Conservation (phyloP, 2,888 invertebrate genomes). For the Neria commutata region DNA sequence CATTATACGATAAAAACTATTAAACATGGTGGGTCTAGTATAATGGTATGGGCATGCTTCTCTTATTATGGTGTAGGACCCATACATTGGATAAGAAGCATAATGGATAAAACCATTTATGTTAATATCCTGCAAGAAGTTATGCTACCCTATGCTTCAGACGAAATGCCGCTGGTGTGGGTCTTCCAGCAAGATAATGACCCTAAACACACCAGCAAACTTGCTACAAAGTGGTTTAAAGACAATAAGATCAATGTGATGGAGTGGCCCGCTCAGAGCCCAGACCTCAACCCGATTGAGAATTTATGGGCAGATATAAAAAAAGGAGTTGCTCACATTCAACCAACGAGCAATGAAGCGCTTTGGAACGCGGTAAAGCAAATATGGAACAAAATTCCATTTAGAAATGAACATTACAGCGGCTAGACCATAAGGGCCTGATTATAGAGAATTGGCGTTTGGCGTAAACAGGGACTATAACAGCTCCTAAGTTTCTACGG, state of each 20-base stretch:
- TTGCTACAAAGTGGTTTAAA: constrained; percentile 24
- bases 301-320: constrained; percentile 22
- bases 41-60: constrained; percentile 32
- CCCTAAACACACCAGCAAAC: constrained; percentile 24
- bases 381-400: constrained; percentile 17
- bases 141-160: constrained; percentile 28
- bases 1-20: constrained; percentile 27
- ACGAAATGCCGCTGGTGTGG: constrained; percentile 31
- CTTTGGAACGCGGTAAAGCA: constrained; percentile 10
- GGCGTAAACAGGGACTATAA: too few relatives aligned
- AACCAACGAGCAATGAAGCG: constrained; percentile 16
- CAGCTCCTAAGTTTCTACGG: too few relatives aligned
- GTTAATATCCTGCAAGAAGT: constrained; percentile 26
- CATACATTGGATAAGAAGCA: constrained; percentile 26
- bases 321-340: constrained; percentile 11
- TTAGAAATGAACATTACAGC: too few relatives aligned
- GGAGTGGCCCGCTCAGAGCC: constrained; percentile 27
- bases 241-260: constrained; percentile 23
- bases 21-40: constrained; percentile 30
- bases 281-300: constrained; percentile 31
- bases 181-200: constrained; percentile 34
- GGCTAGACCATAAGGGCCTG: too few relatives aligned
- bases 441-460: too few relatives aligned
- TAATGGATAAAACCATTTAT: constrained; percentile 30
- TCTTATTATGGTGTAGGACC: constrained; percentile 31